A percentile compares a stretch with the other conserved stretches of the same genome.
phyloP scores from a whole-genome alignment of 1,140 invertebrate genomes.

The Melipona quadrifasciata region DNA sequence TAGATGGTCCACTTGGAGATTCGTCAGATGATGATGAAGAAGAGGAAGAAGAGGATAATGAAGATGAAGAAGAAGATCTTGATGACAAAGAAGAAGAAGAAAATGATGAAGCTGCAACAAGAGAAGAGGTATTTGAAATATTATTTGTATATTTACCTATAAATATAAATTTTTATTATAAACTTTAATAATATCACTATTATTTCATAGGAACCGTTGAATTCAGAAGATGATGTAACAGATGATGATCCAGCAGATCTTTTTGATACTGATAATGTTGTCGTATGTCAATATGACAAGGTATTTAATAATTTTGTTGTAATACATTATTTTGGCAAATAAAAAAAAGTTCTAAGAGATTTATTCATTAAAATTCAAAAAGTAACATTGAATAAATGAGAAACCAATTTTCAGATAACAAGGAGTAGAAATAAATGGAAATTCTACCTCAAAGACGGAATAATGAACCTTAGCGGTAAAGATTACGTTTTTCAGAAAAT shows the following conservation, averaged over 20 bases:
- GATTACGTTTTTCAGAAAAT: conserved; percentile 99
- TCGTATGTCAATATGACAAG: conserved; percentile 99
- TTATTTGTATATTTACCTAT: background rate
- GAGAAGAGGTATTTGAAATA: conserved; percentile 81
- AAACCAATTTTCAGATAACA: conserved; percentile 88
- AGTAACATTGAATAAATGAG: background rate
- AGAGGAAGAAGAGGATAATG: conserved; percentile 89
- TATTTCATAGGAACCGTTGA: conserved; percentile 91
- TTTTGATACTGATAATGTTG: conserved; percentile 99
- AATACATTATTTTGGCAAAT: background rate
- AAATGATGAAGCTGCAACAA: conserved; percentile 82
- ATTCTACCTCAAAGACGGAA: conserved; percentile 99
- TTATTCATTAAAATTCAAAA: background rate
- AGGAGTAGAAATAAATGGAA: conserved; percentile 99
- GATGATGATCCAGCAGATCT: conserved; percentile 97
- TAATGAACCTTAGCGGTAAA: conserved; percentile 99
- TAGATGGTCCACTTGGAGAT: conserved; percentile 89
- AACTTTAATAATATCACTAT: conserved; percentile 4
- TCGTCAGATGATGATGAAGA: conserved; percentile 90
- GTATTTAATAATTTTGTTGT: conserved; percentile 79
- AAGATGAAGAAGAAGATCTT: conserved; percentile 86
- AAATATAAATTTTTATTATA: too few species aligned
- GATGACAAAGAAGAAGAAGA: conserved; percentile 91
- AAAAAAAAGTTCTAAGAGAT: background rate
- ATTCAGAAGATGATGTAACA: conserved; percentile 97